Evolutionary conservation across 2,797 vertebrate genomes (phyloP), one percentile per base, ranked within the genome.

Genomic region (Morus bassanus): DNA sequence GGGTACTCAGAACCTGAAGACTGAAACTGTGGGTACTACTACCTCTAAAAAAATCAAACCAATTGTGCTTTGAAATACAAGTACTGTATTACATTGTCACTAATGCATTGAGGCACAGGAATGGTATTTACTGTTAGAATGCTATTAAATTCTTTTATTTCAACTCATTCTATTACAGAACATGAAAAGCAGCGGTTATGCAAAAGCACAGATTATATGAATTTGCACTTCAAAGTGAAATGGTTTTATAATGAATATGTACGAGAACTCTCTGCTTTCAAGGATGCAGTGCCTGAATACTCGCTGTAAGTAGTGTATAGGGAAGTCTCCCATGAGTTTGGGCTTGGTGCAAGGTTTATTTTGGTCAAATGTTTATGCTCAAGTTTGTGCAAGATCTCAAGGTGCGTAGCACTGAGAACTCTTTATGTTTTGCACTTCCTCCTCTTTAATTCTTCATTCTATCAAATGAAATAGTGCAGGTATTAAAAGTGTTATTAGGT

Each of bases 151-250:
- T 79, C 91, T 94, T 89, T 97, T 91, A 96, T 97, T 98, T 98
- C 88, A 75, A 97, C 51, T 97, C 59, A 69, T 96, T 98, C 95
- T 96, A 37, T 99, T 98, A 83, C 97, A 99, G 99, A 99, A 97
- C 99, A 99, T 50, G 99, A 99, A 69, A 99, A 99, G 97, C 99
- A 99, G 85, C 98, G 98, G 81, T 98, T 99, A 98, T 99, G 99
- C 98, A 99, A 99, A 98, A 99, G 99, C 97, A 99, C 99, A 1
- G 99, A 99, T 98, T 99, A 99, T 98, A 99, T 99, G 99, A 99
- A 99, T 98, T 98, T 99, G 97, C 99, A 99, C 98, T 99, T 99
- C 99, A 99, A 99, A 99, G 99, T 99, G 95, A 99, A 99, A 98
- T 99, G 99, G 99, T 99, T 99, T 98, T 99, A 99, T 98, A 99